Conservation (phyloP, 2,888 invertebrate species). For the Drosophila infuscata region DNA sequence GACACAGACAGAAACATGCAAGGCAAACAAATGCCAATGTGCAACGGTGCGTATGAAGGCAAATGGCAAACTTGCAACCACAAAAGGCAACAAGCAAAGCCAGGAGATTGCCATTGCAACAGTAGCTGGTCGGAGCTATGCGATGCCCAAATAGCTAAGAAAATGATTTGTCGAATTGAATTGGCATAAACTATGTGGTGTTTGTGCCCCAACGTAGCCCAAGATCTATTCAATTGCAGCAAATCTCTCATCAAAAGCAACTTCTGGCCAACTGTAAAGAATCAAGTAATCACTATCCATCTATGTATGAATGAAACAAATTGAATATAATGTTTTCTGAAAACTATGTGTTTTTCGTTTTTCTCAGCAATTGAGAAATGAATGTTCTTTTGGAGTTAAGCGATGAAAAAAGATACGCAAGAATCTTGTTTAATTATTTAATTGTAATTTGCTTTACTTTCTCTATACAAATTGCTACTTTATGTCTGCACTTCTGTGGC, state of each 20-base stretch:
- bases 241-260: neutral
- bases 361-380: too few species aligned
- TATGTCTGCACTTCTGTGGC: neutral
- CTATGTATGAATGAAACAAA: neutral
- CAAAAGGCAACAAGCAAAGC: constrained; percentile 51
- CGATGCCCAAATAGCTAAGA: constrained; percentile 27
- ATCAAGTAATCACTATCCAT: neutral
- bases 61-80: constrained; percentile 70
- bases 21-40: constrained; percentile 67
- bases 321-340: neutral
- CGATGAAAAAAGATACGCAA: too few species aligned
- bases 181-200: constrained; percentile 31
- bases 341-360: too few species aligned
- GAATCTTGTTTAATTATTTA: too few species aligned
- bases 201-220: neutral
- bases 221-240: constrained; percentile 1
- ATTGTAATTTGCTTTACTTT: too few species aligned
- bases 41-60: constrained; percentile 72
- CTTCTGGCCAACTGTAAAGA: neutral
- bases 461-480: too few species aligned
- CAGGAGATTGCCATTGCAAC: constrained; percentile 20
- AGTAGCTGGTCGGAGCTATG: constrained; percentile 14
- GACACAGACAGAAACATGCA: constrained; percentile 12
- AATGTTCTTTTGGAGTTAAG: too few species aligned
- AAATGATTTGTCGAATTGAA: constrained; percentile 49